These are phyloP conservation scores for Chrysogorgia sp. DNA, from an alignment of 92 coral and sea anemone genomes.

Conservation along the genomic window DNA sequence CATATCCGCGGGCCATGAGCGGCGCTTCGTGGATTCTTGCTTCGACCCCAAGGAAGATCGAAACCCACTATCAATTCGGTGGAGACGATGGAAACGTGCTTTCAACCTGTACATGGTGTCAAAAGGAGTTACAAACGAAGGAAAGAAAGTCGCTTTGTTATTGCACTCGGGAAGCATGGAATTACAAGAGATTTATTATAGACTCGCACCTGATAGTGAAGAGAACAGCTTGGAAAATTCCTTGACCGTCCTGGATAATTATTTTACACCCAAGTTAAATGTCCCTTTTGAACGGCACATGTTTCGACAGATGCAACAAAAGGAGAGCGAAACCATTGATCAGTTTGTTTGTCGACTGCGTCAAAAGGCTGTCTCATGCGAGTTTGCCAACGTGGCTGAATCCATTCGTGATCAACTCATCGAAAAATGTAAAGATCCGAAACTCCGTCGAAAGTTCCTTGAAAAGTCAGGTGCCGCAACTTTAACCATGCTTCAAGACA, in stretches of 20 bases:
- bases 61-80: slow-evolving; percentile 49
- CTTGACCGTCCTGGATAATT: slow-evolving; percentile 49
- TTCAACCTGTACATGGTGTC: slow-evolving; percentile 62
- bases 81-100: slow-evolving; percentile 60
- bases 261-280: slow-evolving; percentile 60
- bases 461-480: slow-evolving; percentile 40
- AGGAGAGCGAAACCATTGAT: slow-evolving; percentile 48
- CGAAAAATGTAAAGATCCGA: slow-evolving; percentile 45
- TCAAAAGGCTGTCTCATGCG: slow-evolving; percentile 59
- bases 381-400: background rate
- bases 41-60: slow-evolving; percentile 66
- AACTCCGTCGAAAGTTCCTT: slow-evolving; percentile 40
- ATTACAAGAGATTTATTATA: slow-evolving; percentile 56
- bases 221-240: slow-evolving; percentile 47
- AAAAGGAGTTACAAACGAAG: slow-evolving; percentile 62
- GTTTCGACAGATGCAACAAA: slow-evolving; percentile 61
- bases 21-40: too few species aligned
- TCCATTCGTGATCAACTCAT: slow-evolving; percentile 59
- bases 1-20: too few species aligned
- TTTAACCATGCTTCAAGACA: slow-evolving; percentile 24
- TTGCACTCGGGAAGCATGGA: slow-evolving; percentile 56
- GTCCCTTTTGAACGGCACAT: slow-evolving; percentile 58
- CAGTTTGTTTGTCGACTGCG: slow-evolving; percentile 58
- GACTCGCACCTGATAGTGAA: slow-evolving; percentile 49
- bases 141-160: slow-evolving; percentile 55